Evolutionary conservation across 1,140 invertebrate species (phyloP).

Genomic region (Panonychus citri): DNA sequence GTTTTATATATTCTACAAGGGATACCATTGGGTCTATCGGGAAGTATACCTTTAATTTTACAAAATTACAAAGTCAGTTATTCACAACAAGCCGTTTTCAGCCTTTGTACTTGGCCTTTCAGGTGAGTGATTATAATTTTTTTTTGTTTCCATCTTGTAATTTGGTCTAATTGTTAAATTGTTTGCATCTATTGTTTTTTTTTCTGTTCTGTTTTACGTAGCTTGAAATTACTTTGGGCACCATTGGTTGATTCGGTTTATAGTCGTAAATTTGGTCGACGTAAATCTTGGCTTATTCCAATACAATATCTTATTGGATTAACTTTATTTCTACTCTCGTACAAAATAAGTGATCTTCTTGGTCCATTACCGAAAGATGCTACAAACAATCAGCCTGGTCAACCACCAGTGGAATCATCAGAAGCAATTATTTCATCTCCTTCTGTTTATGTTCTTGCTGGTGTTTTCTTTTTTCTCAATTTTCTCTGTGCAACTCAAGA

Average conservation of each 20-base stretch:
- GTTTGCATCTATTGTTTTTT: background rate
- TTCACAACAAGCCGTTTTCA: conserved; percentile 87
- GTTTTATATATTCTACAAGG: conserved; percentile 87
- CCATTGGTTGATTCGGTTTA: conserved; percentile 87
- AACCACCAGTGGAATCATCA: background rate
- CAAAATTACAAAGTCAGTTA: conserved; percentile 73
- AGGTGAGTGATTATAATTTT: conserved; percentile 23
- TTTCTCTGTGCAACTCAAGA: conserved; percentile 96
- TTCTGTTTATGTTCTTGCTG: conserved; percentile 53
- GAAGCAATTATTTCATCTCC: conserved; percentile 27
- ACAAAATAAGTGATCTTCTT: background rate
- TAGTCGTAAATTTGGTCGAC: conserved; percentile 50
- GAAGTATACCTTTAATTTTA: conserved; percentile 81
- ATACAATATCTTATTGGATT: conserved; percentile 48
- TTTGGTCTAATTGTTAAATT: background rate
- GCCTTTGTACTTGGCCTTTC: conserved; percentile 94
- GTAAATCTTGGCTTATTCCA: conserved; percentile 93
- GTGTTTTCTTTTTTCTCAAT: conserved; percentile 72
- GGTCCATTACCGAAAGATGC: background rate
- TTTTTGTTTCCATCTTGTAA: background rate
- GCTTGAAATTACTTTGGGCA: conserved; percentile 90
- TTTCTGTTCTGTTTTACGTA: background rate
- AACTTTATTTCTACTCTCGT: conserved; percentile 60
- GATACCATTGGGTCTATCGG: conserved; percentile 75
- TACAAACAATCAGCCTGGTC: too few relatives aligned